Percentiles rank a stretch among this genome's conserved stretches.
Conservation (phyloP, 1,140 invertebrate genomes). For the Portunus trituberculatus region DNA sequence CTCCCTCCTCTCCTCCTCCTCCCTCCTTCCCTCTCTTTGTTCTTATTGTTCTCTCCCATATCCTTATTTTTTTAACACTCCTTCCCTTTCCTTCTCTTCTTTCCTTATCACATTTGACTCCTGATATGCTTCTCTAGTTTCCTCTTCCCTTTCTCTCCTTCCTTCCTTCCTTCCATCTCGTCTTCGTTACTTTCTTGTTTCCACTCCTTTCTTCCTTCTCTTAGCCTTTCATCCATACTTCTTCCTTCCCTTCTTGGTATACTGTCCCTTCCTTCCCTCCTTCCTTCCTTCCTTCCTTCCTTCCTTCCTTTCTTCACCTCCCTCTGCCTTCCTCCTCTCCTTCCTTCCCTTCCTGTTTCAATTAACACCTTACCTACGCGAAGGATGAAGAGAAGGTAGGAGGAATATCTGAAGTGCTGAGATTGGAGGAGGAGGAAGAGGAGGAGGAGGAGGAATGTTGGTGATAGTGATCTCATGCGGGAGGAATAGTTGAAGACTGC, state of each 20-base stretch:
- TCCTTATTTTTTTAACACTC: neutral
- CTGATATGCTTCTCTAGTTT: neutral
- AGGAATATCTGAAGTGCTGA: neutral
- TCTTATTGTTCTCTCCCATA: neutral
- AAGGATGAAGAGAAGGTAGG: neutral
- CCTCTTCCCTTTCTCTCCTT: too few relatives aligned
- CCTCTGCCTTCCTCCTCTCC: constrained; percentile 1
- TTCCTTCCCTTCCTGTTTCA: neutral
- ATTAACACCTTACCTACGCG: neutral
- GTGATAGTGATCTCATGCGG: neutral
- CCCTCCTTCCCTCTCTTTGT: too few relatives aligned
- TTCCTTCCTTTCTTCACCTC: neutral
- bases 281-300: neutral
- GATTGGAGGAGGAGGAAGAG: neutral
- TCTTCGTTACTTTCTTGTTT: neutral
- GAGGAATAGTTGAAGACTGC: neutral
- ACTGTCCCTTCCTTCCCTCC: too few relatives aligned
- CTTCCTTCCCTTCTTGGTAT: too few relatives aligned
- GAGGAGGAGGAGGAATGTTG: neutral
- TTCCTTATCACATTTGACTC: neutral
- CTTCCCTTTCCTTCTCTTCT: too few relatives aligned
- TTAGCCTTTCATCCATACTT: neutral
- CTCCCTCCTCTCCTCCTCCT: too few relatives aligned
- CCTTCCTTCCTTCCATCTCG: neutral
- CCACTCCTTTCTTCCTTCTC: neutral